These are phyloP conservation scores for Morelia viridis DNA, from an alignment of 2,797 vertebrate genomes.

Conservation along the genomic window DNA sequence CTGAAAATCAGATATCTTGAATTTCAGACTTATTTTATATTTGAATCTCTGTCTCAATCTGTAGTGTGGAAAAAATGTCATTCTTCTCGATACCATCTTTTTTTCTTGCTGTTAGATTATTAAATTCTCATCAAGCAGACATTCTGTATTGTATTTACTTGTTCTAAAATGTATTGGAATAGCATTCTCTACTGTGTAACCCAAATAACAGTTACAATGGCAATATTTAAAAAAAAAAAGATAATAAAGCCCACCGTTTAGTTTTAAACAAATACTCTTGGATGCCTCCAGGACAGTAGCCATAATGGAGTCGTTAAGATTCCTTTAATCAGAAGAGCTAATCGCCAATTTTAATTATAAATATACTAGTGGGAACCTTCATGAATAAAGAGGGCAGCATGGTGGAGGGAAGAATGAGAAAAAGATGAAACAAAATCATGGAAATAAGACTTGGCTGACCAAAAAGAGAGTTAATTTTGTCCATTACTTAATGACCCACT, in stretches of 20 bases:
- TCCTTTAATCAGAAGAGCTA: slow-evolving; percentile 3
- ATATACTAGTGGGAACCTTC: not conserved
- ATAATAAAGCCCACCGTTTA: not conserved
- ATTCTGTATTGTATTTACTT: not conserved
- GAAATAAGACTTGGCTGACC: slow-evolving; percentile 15
- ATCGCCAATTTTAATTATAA: slow-evolving; percentile 20
- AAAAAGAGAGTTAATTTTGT: slow-evolving; percentile 15
- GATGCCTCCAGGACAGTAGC: slow-evolving; percentile 7
- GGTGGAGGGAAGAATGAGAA: not conserved
- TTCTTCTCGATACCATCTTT: not conserved
- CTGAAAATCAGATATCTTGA: not conserved
- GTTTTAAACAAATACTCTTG: not conserved
- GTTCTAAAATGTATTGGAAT: not conserved
- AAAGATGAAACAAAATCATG: not conserved
- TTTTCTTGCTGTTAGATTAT: not conserved
- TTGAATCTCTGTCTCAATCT: not conserved
- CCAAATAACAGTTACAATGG: not conserved
- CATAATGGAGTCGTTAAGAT: not conserved
- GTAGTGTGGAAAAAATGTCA: not conserved
- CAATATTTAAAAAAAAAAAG: not conserved
- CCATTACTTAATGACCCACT: not conserved
- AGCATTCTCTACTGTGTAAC: not conserved
- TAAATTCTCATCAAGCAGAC: not conserved
- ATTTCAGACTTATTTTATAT: not conserved
- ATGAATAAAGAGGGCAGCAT: not conserved